A percentile compares a stretch with the other conserved stretches of the same genome.
These are phyloP conservation scores for Pipistrellus pygmaeus DNA, from an alignment of 2,797 vertebrate genomes.

Conservation along the genomic window DNA sequence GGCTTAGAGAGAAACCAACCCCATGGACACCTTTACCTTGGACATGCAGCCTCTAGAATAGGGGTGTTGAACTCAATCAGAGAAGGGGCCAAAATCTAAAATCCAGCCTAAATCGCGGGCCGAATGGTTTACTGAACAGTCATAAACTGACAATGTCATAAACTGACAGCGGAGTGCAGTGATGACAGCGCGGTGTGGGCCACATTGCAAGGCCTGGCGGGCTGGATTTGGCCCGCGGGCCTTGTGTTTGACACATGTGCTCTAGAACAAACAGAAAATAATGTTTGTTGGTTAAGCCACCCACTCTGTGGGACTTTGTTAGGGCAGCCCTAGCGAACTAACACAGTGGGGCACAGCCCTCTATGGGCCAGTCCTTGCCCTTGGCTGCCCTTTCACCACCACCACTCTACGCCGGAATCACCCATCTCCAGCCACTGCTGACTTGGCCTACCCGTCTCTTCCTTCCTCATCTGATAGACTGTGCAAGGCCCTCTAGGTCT, in stretches of 20 bases:
- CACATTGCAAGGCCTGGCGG: too few species aligned
- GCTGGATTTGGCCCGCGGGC: too few species aligned
- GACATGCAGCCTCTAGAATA: too few species aligned
- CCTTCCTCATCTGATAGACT: background rate
- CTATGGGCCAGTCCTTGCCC: background rate
- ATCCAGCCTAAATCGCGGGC: too few species aligned
- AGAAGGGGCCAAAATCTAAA: too few species aligned
- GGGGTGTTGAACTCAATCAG: too few species aligned
- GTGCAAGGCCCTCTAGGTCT: background rate
- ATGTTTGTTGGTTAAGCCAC: background rate
- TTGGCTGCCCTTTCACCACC: background rate
- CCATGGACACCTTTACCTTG: background rate
- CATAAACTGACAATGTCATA: too few species aligned
- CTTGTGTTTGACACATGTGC: too few species aligned
- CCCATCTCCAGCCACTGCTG: background rate
- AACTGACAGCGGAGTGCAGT: too few species aligned
- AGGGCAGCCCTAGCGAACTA: background rate
- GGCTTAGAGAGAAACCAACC: background rate
- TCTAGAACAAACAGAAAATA: background rate
- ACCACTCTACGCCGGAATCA: background rate
- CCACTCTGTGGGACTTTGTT: background rate
- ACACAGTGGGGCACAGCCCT: background rate
- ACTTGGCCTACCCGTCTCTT: background rate
- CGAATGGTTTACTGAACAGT: too few species aligned
- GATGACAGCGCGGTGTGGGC: too few species aligned